Conservation (phyloP, 2,888 invertebrate genomes). For the Geophilus truncorum region DNA sequence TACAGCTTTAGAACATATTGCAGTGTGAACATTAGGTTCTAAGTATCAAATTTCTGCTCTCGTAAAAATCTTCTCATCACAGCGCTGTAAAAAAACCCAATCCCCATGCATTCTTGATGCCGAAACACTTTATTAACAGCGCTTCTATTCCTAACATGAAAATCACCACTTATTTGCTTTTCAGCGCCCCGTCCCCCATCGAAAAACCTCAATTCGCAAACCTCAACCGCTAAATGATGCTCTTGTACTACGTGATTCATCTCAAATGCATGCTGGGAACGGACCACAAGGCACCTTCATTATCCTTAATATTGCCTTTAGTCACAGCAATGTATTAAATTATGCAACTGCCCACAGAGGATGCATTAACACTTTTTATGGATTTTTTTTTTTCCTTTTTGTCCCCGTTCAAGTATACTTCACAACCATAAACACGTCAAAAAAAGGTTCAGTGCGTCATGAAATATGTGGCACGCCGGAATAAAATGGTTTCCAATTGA, state of each 20-base stretch:
- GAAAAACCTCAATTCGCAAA: background rate
- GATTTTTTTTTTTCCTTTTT: background rate
- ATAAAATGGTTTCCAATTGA: background rate
- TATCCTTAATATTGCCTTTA: slow-evolving; percentile 8
- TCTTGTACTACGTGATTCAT: background rate
- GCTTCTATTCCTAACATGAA: background rate
- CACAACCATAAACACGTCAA: background rate
- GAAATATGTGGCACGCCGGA: background rate
- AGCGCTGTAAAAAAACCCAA: background rate
- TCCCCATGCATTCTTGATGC: background rate
- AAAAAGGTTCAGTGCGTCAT: background rate
- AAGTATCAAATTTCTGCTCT: background rate
- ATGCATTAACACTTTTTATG: background rate
- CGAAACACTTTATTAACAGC: background rate
- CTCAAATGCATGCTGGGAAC: background rate
- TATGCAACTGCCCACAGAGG: background rate
- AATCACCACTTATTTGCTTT: background rate
- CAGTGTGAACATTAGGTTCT: slow-evolving; percentile 8
- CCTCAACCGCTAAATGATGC: background rate
- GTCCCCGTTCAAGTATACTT: background rate
- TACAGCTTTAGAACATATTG: slow-evolving; percentile 17
- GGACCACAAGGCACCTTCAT: background rate
- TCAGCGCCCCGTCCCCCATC: too few species aligned
- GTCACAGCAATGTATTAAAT: slow-evolving; percentile 1
- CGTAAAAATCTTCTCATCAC: slow-evolving; percentile 6